Percentiles rank a stretch among this genome's conserved stretches.
These are phyloP conservation scores for Zonitis immaculata DNA, from an alignment of 2,888 invertebrate species.

Conservation along the genomic window DNA sequence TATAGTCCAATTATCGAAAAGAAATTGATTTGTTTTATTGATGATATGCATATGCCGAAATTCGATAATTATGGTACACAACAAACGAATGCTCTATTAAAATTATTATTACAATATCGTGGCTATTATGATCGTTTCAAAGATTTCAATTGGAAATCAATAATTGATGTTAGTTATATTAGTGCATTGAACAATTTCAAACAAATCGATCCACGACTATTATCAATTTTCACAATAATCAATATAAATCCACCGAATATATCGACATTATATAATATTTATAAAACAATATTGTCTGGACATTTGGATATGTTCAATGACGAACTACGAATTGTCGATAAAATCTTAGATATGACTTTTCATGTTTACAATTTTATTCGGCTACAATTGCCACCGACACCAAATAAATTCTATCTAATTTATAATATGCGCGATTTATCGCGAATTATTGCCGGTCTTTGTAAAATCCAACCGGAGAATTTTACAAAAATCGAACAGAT, in stretches of 20 bases:
- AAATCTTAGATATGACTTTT: constrained; percentile 73
- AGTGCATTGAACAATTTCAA: constrained; percentile 88
- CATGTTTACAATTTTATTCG: constrained; percentile 75
- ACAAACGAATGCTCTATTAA: constrained; percentile 89
- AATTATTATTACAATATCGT: constrained; percentile 80
- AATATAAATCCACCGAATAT: constrained; percentile 82
- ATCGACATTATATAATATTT: constrained; percentile 73
- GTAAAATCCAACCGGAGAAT: constrained; percentile 67
- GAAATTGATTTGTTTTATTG: constrained; percentile 83
- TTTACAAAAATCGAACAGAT: constrained; percentile 67
- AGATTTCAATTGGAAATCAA: constrained; percentile 84
- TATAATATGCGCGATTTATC: constrained; percentile 91
- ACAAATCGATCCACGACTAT: constrained; percentile 84
- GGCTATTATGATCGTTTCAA: constrained; percentile 87
- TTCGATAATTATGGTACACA: constrained; percentile 88
- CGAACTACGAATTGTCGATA: constrained; percentile 62
- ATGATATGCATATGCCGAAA: constrained; percentile 93
- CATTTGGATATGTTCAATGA: constrained; percentile 72
- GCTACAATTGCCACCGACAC: constrained; percentile 79
- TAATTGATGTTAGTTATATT: constrained; percentile 76
- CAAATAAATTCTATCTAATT: constrained; percentile 91
- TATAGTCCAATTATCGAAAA: constrained; percentile 89
- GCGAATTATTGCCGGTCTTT: constrained; percentile 71
- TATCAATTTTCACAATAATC: constrained; percentile 84
- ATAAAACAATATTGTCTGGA: constrained; percentile 73